These are phyloP conservation scores for Disparrhopalites patrizii DNA, from an alignment of 2,888 invertebrate species.

Conservation along the genomic window DNA sequence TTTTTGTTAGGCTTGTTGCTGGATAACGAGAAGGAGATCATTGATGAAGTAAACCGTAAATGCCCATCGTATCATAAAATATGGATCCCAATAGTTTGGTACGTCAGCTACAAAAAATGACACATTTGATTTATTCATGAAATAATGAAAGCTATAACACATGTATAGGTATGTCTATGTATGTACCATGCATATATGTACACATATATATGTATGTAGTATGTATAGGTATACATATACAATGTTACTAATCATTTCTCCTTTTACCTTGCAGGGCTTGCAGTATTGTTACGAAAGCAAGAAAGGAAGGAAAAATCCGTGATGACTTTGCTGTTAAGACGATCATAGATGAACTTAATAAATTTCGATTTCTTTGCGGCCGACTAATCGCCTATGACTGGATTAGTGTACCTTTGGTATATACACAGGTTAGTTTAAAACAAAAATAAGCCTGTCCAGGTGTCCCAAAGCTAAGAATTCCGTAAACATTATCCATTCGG, in stretches of 20 bases:
- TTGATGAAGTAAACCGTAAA: conserved; percentile 71
- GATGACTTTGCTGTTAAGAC: conserved; percentile 92
- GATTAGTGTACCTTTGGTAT: conserved; percentile 74
- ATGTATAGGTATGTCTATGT: neutral
- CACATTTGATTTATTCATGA: too few relatives aligned
- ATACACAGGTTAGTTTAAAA: conserved; percentile 66
- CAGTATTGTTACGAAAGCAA: conserved; percentile 69
- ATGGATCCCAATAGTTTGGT: conserved; percentile 86
- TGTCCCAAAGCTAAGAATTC: too few relatives aligned
- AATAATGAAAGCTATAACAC: too few relatives aligned
- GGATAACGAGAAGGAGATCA: conserved; percentile 74
- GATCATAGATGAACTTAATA: conserved; percentile 79
- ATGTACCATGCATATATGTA: too few relatives aligned
- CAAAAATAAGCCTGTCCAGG: too few relatives aligned
- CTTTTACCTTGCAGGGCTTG: conserved; percentile 52
- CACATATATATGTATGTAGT: too few relatives aligned
- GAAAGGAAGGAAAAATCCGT: conserved; percentile 83
- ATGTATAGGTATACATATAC: too few relatives aligned
- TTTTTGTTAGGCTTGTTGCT: conserved; percentile 62
- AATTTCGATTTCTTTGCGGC: conserved; percentile 75
- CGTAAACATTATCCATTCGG: too few relatives aligned
- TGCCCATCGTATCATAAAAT: conserved; percentile 83
- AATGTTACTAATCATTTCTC: neutral
- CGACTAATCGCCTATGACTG: conserved; percentile 68
- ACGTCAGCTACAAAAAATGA: too few relatives aligned